Base-by-base conservation (phyloP, 2,113 vertebrate genomes). In the Coregonus clupeaformis region DNA sequence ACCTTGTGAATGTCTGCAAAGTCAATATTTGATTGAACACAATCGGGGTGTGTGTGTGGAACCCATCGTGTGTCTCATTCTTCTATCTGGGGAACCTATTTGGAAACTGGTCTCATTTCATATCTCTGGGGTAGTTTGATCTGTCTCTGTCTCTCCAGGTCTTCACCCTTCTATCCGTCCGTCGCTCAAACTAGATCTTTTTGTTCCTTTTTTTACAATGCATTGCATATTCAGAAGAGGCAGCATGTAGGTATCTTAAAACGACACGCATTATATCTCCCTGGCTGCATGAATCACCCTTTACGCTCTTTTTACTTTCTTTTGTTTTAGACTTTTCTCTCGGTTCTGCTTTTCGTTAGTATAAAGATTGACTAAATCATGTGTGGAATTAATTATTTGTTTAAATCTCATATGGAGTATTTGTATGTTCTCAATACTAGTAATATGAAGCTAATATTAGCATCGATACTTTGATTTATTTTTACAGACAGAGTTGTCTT, bases 161-260 rank as follows among this genome's bases (percentile, higher is more conserved):
- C 79, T 88, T 73, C 83, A 27, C 27, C 27, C 27, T 20, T 87
- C 82, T 81, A 77, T 74, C 82, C 85, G 49, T 52, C 89, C 82
- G 87, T 81, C 88, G 82, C 91, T 93, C 87, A 93, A 92, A 89
- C 87, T 79, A 86, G 88, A 70, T 92, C 80, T 91, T 86, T 88
- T 85, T 90, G 77, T 91, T 89, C 67, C 75, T 86, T 87, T 88
- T 88, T 90, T 91, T 83, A 86, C 89, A 89, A 91, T 69, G 88
- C 91, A 82, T 83, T 87, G 89, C 84, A 57, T 87, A 80, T 80
- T 90, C 90, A 82, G 89, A 85, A 85, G 92, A 89, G 80, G 77
- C 92, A 89, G 92, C 80, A 71, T 81, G 87, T 91, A 90, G 89
- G 86, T 89, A 91, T 87, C 90, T 74, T 45, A 76, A 85, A 85